These are phyloP conservation scores for Salmo trutta DNA, from an alignment of 2,797 vertebrate genomes.

Conservation along the genomic window DNA sequence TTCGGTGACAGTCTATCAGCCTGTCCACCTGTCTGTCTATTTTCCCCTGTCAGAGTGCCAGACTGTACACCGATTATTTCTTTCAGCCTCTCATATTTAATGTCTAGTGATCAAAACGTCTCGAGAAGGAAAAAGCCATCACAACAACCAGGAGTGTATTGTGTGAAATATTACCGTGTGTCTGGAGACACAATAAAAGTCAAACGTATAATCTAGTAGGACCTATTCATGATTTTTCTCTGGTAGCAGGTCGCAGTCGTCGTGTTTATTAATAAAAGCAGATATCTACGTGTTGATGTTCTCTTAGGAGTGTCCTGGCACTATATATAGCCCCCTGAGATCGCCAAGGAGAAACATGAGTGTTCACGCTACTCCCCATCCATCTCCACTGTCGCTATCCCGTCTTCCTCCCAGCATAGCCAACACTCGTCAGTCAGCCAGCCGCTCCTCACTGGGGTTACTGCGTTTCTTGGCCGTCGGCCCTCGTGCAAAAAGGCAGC, in stretches of 20 bases:
- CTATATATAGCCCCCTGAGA: constrained; percentile 71
- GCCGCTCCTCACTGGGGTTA: constrained; percentile 33
- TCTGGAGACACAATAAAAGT: background rate
- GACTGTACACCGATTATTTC: constrained; percentile 13
- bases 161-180: background rate
- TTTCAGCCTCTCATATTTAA: constrained; percentile 30
- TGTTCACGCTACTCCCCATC: constrained; percentile 47
- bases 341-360: constrained; percentile 71
- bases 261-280: constrained; percentile 69
- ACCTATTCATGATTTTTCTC: constrained; percentile 39
- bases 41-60: constrained; percentile 46
- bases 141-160: background rate
- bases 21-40: constrained; percentile 63
- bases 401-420: constrained; percentile 20
- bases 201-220: background rate
- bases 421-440: constrained; percentile 37
- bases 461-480: constrained; percentile 59
- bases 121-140: background rate
- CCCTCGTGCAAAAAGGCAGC: constrained; percentile 37
- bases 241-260: constrained; percentile 54
- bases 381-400: constrained; percentile 36
- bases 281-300: constrained; percentile 62
- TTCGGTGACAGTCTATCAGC: constrained; percentile 45
- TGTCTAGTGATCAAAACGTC: constrained; percentile 17
- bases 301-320: constrained; percentile 68